Evolutionary conservation across 2,888 invertebrate genomes (phyloP), one percentile per base, ranked within the genome.

Genomic region (Cryptophagus acutangulus): DNA sequence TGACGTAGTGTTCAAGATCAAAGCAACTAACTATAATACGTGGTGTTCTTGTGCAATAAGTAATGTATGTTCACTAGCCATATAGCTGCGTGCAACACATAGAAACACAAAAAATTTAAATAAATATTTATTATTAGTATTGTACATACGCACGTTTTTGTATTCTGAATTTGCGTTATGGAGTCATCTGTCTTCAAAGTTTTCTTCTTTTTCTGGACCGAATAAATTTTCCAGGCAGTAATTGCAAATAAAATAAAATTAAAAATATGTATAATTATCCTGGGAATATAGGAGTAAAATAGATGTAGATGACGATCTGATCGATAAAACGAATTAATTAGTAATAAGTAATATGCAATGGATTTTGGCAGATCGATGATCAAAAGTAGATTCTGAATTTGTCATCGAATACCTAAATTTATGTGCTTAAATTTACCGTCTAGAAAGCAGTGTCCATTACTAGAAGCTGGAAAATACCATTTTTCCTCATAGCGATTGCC

Each of bases 261-360:
- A 60, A 76, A 72, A 1, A 79, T 53, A 5, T 86, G 76, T 9
- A 85, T 67, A 8, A 79, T 57, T 20, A 79, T 74, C 43, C 85
- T 80, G 0, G 85, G 84, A 0, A 74, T 74, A 64, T 81, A 84
- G 70, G 86, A 85, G 64, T 84, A 87, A n/a, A 80, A 59, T 24
- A 81, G 62, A 46, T 75, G 24, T 8, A n/a, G 24, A 8, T 6
- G 6, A 20, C n/a, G 6, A n/a, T n/a, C 24, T 20, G n/a, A n/a
- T 8, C 6, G n/a, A 8, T 8, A 20, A 20, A 20, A 8, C 6
- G 6, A 20, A 20, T 20, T n/a, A n/a, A n/a, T n/a, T n/a, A n/a
- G n/a, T n/a, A n/a, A n/a, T n/a, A n/a, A n/a, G n/a, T n/a, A n/a
- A n/a, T n/a, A n/a, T n/a, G n/a, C n/a, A n/a, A n/a, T n/a, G n/a